These are phyloP conservation scores for Epinotia demarniana DNA, from an alignment of 2,888 invertebrate genomes.

Conservation along the genomic window DNA sequence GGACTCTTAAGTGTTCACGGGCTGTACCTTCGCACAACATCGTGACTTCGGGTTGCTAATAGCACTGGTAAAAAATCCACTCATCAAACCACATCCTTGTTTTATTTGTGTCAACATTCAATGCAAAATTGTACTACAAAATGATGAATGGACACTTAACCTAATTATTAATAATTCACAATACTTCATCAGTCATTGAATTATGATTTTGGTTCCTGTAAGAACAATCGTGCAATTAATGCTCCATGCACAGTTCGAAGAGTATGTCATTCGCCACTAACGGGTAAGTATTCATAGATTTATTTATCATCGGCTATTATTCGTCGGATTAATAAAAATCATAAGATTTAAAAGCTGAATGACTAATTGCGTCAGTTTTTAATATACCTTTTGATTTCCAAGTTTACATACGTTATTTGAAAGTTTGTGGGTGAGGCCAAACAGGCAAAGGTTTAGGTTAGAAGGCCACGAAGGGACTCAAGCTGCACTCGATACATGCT, in stretches of 20 bases:
- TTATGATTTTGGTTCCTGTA: background rate
- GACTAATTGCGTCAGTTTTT: background rate
- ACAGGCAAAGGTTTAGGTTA: background rate
- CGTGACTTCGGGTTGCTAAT: background rate
- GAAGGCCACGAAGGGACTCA: background rate
- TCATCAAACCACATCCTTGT: constrained; percentile 5
- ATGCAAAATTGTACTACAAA: background rate
- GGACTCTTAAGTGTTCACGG: no score
- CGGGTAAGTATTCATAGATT: background rate
- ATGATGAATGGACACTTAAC: constrained; percentile 4
- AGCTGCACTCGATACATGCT: background rate
- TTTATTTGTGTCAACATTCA: constrained; percentile 6
- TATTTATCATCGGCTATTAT: background rate
- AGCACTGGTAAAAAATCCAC: background rate
- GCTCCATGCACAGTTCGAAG: background rate
- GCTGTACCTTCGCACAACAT: no score
- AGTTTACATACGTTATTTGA: no score
- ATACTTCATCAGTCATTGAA: constrained; percentile 3
- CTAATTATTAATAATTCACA: background rate
- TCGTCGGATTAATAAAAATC: background rate
- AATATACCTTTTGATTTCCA: no score
- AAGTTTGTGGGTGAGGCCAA: background rate
- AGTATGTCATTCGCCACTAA: background rate
- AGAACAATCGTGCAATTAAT: background rate
- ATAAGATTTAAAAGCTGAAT: background rate